Base-by-base conservation (phyloP, 2,888 invertebrate species). In the Mechanitis mazaeus region DNA sequence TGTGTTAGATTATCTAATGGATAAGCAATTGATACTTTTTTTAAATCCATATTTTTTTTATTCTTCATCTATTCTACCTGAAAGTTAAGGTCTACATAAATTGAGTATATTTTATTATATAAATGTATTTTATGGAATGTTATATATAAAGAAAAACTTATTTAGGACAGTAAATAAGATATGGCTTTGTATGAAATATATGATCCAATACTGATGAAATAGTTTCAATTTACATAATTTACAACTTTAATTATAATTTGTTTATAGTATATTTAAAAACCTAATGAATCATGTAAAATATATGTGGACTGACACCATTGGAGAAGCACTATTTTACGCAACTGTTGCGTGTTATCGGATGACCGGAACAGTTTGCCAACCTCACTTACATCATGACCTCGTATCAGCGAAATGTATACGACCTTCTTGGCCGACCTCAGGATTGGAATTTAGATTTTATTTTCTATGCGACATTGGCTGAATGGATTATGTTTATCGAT, bases 301-400 rank as follows among this genome's bases (percentile, higher is more conserved):
- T 50, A 50, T 28, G n/a, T 63, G 31, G 62, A 57, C 66, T 57
- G 5, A 64, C 56, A 28, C 64, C 55, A 12, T 66, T 55, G 59
- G 54, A 33, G 56, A 58, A 64, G 59, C 58, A 45, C 53, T 35
- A n/a, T 76, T 74, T 73, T 81, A 83, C 79, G 84, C 83, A 84
- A 83, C 71, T 63, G 73, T 84, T 83, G 81, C 80, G 83, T 79
- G 68, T 74, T 64, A 59, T 66, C 68, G 79, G 83, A 84, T 82
- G 83, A 77, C 81, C 84, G 84, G 84, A 84, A 83, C 83, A 77
- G 66, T 79, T 79, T 68, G 76, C 77, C 75, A 81, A 82, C 78
- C 75, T 78, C 68, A 58, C 74, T 84, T 84, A 79, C 81, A 78
- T 83, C 84, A 84, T 56, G 61, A 7, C 33, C 47, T 50, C 50